Percentiles rank a stretch among this genome's conserved stretches.
phyloP scores from a whole-genome alignment of 2,113 vertebrate genomes.

The Xenus cinereus region DNA sequence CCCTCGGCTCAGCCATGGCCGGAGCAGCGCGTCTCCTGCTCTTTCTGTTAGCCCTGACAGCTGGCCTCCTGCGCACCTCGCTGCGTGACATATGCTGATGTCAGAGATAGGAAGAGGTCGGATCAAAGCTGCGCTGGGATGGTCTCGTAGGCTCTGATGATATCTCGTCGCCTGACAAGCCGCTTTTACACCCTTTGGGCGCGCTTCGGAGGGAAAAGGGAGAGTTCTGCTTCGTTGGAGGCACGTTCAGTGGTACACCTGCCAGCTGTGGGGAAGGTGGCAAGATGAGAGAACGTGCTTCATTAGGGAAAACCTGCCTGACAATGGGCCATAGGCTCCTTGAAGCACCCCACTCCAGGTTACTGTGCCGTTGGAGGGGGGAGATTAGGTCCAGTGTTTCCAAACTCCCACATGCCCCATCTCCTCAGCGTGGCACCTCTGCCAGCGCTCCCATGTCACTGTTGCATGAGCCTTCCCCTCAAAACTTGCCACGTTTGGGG shows the following conservation, averaged over 20 bases:
- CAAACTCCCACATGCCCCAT: accelerated
- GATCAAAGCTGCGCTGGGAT: neutral
- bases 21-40: neutral
- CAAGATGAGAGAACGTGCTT: neutral
- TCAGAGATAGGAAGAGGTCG: neutral
- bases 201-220: neutral
- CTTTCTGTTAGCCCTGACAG: neutral
- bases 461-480: neutral
- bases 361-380: neutral
- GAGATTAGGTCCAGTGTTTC: neutral
- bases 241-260: neutral
- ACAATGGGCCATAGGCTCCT: neutral
- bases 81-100: neutral
- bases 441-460: accelerated
- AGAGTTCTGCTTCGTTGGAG: neutral
- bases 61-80: neutral
- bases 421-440: neutral
- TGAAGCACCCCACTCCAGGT: accelerated
- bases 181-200: neutral
- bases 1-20: neutral
- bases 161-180: neutral
- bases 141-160: neutral
- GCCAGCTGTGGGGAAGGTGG: neutral
- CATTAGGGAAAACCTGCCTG: neutral
- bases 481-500: neutral